Evolutionary conservation across 1,140 invertebrate genomes (phyloP).

Genomic region (Megathymus violae): DNA sequence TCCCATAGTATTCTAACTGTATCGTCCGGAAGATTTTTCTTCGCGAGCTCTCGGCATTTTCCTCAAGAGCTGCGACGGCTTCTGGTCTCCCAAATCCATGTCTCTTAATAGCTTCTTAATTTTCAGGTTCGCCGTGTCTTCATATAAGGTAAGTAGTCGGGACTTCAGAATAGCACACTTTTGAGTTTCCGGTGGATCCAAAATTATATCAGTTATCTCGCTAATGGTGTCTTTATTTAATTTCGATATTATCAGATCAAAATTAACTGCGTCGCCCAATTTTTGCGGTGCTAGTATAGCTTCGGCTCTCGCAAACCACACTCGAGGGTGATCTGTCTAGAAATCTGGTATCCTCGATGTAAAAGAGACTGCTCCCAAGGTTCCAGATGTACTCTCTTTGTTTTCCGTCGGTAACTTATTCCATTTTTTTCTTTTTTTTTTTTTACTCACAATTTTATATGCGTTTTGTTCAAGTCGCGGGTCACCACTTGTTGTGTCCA

Average conservation of each 20-base stretch:
- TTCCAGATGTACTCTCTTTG: neutral
- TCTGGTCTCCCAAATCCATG: too few species aligned
- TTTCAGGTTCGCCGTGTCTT: slow-evolving; percentile 1
- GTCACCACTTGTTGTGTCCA: too few species aligned
- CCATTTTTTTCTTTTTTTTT: neutral
- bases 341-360: slow-evolving; percentile 38
- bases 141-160: neutral
- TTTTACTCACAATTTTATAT: too few species aligned
- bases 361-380: slow-evolving; percentile 4
- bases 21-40: slow-evolving; percentile 7
- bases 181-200: slow-evolving; percentile 6
- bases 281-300: slow-evolving; percentile 36
- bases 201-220: slow-evolving; percentile 9
- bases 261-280: slow-evolving; percentile 31
- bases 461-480: too few species aligned
- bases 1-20: too few species aligned
- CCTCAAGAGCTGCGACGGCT: too few species aligned
- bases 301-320: slow-evolving; percentile 37
- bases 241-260: slow-evolving; percentile 24
- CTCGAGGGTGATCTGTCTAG: slow-evolving; percentile 33
- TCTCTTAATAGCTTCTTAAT: slow-evolving; percentile 15
- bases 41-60: slow-evolving; percentile 6
- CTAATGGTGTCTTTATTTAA: slow-evolving; percentile 18
- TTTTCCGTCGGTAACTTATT: neutral
- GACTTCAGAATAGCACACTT: slow-evolving; percentile 3